These are phyloP conservation scores for Parauchenoglanis punctatus DNA, from an alignment of 2,797 vertebrate species.

Conservation along the genomic window DNA sequence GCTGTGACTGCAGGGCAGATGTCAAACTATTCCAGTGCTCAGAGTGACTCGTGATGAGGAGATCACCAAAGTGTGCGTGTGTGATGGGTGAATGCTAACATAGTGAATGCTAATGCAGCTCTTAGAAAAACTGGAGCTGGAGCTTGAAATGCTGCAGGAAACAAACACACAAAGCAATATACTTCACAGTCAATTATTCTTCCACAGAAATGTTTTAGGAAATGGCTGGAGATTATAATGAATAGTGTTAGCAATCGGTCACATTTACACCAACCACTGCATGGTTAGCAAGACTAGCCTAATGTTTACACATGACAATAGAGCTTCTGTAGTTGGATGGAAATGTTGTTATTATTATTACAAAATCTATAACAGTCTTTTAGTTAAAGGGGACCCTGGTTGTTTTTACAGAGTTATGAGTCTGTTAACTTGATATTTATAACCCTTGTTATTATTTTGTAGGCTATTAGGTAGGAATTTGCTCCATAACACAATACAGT, in stretches of 20 bases:
- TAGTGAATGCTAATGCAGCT: background rate
- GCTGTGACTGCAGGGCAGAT: conserved; percentile 11
- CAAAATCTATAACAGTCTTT: background rate
- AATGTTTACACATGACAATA: background rate
- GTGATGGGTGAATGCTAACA: background rate
- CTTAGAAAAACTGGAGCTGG: background rate
- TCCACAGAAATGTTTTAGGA: background rate
- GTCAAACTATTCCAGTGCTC: conserved; percentile 10
- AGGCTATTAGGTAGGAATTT: background rate
- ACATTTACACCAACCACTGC: background rate
- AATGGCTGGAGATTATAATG: background rate
- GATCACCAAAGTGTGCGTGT: background rate
- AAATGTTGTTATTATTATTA: background rate
- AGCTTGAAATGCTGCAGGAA: background rate
- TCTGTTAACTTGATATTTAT: background rate
- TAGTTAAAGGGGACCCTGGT: background rate
- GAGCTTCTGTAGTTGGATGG: background rate
- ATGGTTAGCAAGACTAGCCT: background rate
- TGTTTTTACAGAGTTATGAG: background rate
- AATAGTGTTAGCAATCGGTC: background rate
- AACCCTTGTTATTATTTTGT: background rate
- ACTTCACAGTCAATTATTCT: background rate
- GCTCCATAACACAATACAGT: background rate
- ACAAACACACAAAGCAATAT: background rate
- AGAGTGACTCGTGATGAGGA: background rate